These are phyloP conservation scores for Psilopogon haemacephalus DNA, from an alignment of 2,113 vertebrate genomes.

Conservation along the genomic window DNA sequence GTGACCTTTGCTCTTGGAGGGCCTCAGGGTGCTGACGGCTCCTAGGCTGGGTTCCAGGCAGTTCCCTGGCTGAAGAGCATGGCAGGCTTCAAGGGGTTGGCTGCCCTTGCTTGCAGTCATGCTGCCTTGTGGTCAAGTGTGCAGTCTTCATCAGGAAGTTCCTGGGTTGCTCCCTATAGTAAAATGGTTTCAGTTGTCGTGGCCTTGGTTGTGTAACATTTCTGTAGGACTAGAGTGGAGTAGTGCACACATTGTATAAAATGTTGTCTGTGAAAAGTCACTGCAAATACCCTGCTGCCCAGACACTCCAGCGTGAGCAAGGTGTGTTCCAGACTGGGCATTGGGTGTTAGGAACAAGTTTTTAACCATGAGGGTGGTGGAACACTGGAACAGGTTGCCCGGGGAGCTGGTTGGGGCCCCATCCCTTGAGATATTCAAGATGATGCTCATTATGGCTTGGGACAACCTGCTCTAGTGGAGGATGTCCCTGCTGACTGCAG, in stretches of 20 bases:
- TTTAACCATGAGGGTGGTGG: too few species aligned
- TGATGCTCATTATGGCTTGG: too few species aligned
- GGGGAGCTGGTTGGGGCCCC: too few species aligned
- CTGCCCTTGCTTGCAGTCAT: not conserved
- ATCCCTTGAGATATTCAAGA: too few species aligned
- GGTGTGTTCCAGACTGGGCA: not conserved
- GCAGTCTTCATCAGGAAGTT: not conserved
- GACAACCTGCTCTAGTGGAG: too few species aligned
- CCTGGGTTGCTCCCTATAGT: not conserved
- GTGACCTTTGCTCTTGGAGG: not conserved
- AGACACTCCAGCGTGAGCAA: not conserved
- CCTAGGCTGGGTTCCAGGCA: accelerated
- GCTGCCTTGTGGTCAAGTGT: not conserved
- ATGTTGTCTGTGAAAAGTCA: not conserved
- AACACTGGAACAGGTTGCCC: too few species aligned
- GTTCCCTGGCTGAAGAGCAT: not conserved
- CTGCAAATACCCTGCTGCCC: not conserved
- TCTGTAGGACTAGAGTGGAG: not conserved
- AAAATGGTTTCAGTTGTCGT: not conserved
- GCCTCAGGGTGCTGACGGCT: not conserved
- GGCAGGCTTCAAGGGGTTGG: not conserved
- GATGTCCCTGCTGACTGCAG: too few species aligned
- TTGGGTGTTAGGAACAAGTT: too few species aligned
- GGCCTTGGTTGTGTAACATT: not conserved
- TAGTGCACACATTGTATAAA: not conserved